Conservation (phyloP, 2,888 invertebrate species). For the Cerceris rybyensis region DNA sequence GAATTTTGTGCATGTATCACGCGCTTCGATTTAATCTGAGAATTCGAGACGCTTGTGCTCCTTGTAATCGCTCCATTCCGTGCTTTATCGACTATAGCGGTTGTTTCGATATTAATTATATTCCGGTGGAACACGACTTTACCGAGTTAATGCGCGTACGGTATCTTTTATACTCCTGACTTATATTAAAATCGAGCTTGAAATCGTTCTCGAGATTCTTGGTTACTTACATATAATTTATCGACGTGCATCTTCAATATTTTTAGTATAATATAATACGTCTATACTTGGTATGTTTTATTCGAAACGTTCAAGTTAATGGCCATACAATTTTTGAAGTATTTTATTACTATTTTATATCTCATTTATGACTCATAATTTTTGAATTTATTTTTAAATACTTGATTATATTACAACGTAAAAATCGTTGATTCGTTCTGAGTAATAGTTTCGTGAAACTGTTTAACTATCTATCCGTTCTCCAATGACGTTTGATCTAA, state of each 20-base stretch:
- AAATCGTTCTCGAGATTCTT: neutral
- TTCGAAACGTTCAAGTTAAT: no score
- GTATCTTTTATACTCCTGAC: neutral
- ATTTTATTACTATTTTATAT: no score
- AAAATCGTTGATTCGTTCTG: neutral
- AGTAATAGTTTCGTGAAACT: no score
- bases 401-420: neutral
- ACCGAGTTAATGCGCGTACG: neutral
- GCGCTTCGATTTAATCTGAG: constrained; percentile 2
- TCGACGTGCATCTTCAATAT: no score
- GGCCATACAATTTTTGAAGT: no score
- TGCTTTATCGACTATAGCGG: constrained; percentile 15
- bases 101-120: constrained; percentile 40
- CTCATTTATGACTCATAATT: no score
- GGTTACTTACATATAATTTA: no score
- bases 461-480: constrained; percentile 8
- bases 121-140: constrained; percentile 2
- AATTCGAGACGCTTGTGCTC: constrained; percentile 26
- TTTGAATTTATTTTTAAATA: no score
- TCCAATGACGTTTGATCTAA: constrained; percentile 38
- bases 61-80: constrained; percentile 4
- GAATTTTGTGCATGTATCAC: neutral
- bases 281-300: no score
- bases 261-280: no score
- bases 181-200: neutral